phyloP scores from a whole-genome alignment of 2,113 vertebrate genomes.

The Morone saxatilis region DNA sequence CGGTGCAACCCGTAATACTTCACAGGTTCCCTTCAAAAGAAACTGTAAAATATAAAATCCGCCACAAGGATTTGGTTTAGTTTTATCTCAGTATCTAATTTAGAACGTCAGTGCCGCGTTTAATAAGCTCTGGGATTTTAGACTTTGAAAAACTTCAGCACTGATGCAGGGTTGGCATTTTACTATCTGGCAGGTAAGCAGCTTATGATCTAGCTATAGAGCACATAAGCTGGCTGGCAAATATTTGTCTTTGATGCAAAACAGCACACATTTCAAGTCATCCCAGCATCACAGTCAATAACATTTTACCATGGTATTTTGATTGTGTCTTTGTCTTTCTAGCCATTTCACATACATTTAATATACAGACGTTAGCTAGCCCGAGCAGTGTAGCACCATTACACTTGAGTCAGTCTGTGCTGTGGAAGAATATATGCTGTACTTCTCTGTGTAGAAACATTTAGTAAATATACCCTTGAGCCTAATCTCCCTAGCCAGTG shows the following conservation, averaged over 20 bases:
- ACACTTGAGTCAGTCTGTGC: neutral
- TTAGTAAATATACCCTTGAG: neutral
- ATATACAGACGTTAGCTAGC: too few species aligned
- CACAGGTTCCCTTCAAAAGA: neutral
- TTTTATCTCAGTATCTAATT: neutral
- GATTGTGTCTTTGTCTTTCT: too few species aligned
- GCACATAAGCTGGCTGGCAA: neutral
- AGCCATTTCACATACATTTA: too few species aligned
- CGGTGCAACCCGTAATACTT: neutral
- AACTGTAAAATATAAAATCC: neutral
- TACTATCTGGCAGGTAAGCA: conserved; percentile 8
- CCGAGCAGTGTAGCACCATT: too few species aligned
- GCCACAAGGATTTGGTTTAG: neutral
- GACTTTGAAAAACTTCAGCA: neutral
- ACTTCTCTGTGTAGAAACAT: neutral
- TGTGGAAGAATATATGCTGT: neutral
- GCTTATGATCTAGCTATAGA: neutral
- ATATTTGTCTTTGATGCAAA: conserved; percentile 2
- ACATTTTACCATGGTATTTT: neutral
- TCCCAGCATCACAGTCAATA: neutral
- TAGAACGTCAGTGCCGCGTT: neutral
- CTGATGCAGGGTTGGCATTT: neutral
- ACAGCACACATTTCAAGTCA: conserved; percentile 12
- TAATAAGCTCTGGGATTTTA: neutral
- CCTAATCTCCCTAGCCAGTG: neutral